Evolutionary conservation across 2,113 vertebrate species (phyloP).

Genomic region (Damaliscus lunatus): DNA sequence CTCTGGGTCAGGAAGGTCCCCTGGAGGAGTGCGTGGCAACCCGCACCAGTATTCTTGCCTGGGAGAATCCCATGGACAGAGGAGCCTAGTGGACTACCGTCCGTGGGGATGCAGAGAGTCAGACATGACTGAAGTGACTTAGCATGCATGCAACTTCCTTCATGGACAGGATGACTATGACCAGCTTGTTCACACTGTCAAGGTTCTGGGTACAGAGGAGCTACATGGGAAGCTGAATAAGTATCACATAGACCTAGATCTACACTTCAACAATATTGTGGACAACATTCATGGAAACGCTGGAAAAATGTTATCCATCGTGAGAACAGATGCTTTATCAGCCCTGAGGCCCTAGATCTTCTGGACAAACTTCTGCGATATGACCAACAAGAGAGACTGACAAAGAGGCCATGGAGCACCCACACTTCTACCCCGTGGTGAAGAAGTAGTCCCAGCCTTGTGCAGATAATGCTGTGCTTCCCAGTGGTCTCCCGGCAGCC

Average conservation of each 20-base stretch:
- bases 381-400: slow-evolving; percentile 97
- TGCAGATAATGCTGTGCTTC: slow-evolving; percentile 91
- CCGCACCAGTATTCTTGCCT: not conserved
- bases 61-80: not conserved
- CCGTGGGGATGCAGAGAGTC: not conserved
- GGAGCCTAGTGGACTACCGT: not conserved
- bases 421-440: slow-evolving; percentile 96
- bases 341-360: slow-evolving; percentile 94
- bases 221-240: slow-evolving; percentile 97
- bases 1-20: not conserved
- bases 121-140: not conserved
- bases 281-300: slow-evolving; percentile 95
- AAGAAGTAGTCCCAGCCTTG: slow-evolving; percentile 93
- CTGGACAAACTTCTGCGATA: slow-evolving; percentile 98
- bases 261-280: slow-evolving; percentile 96
- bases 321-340: slow-evolving; percentile 97
- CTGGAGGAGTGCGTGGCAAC: not conserved
- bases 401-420: slow-evolving; percentile 96
- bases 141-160: not conserved
- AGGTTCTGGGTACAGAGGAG: slow-evolving; percentile 97
- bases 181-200: slow-evolving; percentile 96
- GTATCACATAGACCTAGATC: slow-evolving; percentile 98
- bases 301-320: slow-evolving; percentile 99
- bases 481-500: slow-evolving; percentile 92
- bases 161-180: not conserved